phyloP scores from a whole-genome alignment of 2,888 invertebrate genomes.

The Cephus spinipes region DNA sequence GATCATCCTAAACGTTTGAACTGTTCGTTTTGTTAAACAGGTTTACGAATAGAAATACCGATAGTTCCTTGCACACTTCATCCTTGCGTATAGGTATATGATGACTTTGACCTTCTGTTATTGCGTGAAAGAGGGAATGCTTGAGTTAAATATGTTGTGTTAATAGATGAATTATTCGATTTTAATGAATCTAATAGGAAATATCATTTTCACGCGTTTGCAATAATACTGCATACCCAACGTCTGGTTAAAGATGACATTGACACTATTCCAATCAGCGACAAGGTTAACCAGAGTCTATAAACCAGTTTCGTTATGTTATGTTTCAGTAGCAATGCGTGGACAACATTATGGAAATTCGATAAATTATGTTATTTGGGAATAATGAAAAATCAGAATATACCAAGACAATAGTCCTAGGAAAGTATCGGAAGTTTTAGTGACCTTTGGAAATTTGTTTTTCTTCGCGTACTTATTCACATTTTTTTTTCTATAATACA shows the following conservation, averaged over 20 bases:
- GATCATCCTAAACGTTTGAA: background rate
- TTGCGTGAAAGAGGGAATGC: background rate
- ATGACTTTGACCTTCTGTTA: background rate
- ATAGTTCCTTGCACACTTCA: background rate
- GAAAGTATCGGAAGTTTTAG: background rate
- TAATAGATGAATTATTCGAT: background rate
- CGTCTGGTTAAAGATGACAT: conserved; percentile 24
- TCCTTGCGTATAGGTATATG: background rate
- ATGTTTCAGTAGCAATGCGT: background rate
- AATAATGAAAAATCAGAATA: background rate
- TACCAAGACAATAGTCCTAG: background rate
- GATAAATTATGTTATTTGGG: background rate
- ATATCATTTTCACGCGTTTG: background rate
- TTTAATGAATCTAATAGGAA: background rate
- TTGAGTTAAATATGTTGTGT: background rate
- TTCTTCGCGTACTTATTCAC: background rate
- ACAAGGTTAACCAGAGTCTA: conserved; percentile 41
- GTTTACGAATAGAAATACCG: background rate
- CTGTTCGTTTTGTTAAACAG: background rate
- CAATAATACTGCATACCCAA: background rate
- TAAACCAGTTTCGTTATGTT: conserved; percentile 40
- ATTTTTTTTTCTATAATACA: background rate
- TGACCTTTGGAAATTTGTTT: background rate
- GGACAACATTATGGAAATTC: background rate
- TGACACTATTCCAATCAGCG: conserved; percentile 44